Evolutionary conservation across 2,888 invertebrate species (phyloP), one percentile per base, ranked within the genome.

Genomic region (Trissoscelio sp.): DNA sequence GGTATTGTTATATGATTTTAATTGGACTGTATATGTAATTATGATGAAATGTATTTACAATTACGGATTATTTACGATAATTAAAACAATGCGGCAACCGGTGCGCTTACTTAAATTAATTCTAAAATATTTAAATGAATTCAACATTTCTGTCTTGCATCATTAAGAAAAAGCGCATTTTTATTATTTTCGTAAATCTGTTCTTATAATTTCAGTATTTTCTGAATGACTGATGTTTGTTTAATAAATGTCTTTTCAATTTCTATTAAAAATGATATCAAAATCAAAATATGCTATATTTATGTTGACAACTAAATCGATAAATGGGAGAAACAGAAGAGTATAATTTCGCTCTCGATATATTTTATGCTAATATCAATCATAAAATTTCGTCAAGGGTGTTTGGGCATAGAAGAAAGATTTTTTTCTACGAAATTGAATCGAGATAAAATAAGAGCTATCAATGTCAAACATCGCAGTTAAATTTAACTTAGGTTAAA

Each of bases 311-410:
- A 5, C 34, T 5, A 34, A 34, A 34, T 34, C 34, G 34, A 34
- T 9, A 9, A 3, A 4, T 24, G 5, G 34, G 9, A 37, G 11
- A 9, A 37, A 39, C 2, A 44, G 44, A n/a, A 6, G n/a, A 44
- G 16, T 6, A 18, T 44, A 44, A 48, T 22, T 48, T n/a, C 5
- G 1, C 22, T 16, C n/a, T 28, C 3, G 5, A 51, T 28, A 28
- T 28, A 51, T 51, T 51, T 51, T 51, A 51, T 51, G 51, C 51
- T 51, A 51, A 51, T 51, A 14, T 28, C 28, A 51, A 51, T 51
- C 51, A 51, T 51, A 28, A 51, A 51, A 28, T 28, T 51, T 28
- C 28, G 14, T 51, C 24, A 28, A 28, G 51, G 7, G 14, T 16
- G 18, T 18, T 18, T 44, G 9, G 44, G 44, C 2, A 44, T 16